These are phyloP conservation scores for Acrocephalus arundinaceus DNA, from an alignment of 2,113 vertebrate species.

Conservation along the genomic window DNA sequence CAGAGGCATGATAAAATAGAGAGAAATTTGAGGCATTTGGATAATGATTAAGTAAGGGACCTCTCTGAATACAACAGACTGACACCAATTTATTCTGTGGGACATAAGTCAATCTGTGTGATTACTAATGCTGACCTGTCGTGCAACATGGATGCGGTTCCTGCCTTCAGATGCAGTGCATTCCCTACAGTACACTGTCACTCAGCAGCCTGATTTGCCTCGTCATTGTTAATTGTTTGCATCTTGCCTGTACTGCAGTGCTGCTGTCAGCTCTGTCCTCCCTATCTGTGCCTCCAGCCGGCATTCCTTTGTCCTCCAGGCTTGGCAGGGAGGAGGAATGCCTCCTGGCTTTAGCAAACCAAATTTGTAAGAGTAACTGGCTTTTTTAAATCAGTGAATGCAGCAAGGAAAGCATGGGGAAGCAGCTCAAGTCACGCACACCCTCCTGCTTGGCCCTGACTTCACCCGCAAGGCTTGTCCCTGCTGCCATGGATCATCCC, in stretches of 20 bases:
- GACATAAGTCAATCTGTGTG: background rate
- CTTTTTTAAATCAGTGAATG: background rate
- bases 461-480: fast-evolving
- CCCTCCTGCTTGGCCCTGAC: background rate
- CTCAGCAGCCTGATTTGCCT: background rate
- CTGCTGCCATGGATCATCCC: background rate
- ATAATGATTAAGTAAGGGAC: background rate
- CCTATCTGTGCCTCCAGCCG: background rate
- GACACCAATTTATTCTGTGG: background rate
- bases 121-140: background rate
- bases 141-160: background rate
- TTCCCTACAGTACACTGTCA: background rate
- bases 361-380: background rate
- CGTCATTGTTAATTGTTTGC: background rate
- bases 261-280: background rate
- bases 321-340: background rate
- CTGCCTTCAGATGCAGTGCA: background rate
- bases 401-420: background rate
- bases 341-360: background rate
- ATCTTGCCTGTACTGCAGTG: background rate
- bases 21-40: background rate
- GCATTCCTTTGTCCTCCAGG: background rate
- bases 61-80: background rate
- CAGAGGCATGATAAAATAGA: background rate
- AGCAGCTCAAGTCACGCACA: background rate